These are phyloP conservation scores for Platanista minor DNA, from an alignment of 2,113 vertebrate species.

Conservation along the genomic window DNA sequence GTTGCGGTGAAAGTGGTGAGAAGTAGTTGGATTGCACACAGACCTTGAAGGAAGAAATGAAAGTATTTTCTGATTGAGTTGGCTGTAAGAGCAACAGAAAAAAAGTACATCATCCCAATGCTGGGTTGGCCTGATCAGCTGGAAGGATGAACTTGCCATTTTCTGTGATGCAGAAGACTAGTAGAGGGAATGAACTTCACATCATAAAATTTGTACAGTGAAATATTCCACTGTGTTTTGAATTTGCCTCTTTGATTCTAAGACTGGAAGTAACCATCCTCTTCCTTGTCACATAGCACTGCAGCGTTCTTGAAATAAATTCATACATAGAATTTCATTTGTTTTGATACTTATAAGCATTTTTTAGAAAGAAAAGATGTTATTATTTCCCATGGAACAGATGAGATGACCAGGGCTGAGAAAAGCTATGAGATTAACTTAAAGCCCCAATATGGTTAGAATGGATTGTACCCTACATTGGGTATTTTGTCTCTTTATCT, in stretches of 20 bases:
- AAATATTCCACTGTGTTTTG: background rate
- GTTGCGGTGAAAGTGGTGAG: background rate
- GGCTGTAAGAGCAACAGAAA: background rate
- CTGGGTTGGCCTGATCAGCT: background rate
- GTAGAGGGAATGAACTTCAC: background rate
- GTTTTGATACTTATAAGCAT: background rate
- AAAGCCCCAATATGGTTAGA: background rate
- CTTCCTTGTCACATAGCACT: background rate
- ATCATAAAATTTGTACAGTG: background rate
- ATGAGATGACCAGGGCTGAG: background rate
- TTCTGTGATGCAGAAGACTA: background rate
- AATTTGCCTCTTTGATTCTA: background rate
- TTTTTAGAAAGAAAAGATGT: background rate
- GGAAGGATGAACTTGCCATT: background rate
- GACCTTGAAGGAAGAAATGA: background rate
- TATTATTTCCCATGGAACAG: background rate
- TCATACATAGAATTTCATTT: background rate
- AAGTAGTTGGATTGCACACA: background rate
- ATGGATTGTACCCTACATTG: background rate
- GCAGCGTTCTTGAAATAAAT: background rate
- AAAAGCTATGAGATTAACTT: background rate
- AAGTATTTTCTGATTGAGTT: background rate
- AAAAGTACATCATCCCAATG: background rate
- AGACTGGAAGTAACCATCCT: background rate
- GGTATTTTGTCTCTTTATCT: background rate